Evolutionary conservation across 2,888 invertebrate genomes (phyloP), one percentile per base, ranked within the genome.

Genomic region (Hirudinaria manillensis): DNA sequence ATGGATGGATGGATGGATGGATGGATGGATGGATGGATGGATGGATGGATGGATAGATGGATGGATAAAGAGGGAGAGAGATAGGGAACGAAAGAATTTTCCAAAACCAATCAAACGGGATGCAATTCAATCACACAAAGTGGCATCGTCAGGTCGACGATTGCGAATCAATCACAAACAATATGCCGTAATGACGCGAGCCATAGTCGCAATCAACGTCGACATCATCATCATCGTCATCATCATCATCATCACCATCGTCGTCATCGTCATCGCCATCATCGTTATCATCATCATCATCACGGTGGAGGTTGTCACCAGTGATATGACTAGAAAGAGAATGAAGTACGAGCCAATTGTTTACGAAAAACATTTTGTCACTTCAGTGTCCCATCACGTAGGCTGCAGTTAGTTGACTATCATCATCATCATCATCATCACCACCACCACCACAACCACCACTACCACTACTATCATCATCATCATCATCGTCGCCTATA

Each of bases 211-310:
- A 24, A 68, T 36, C 68, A 68, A 3, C 68, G 32, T 32, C 34
- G 29, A 19, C 32, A 68, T 36, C 68, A 68, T 7, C 68, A 67
- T 10, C 67, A 67, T 24, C 67, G 24, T 16, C 32, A 67, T 67
- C 4, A 67, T 67, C 6, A 24, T 67, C 67, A 67, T 67, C 67
- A 67, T 67, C 67, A 67, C 16, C 32, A 67, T 67, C 29, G 29
- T 67, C 67, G 24, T 67, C 67, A 70, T 70, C 70, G n/a, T 70
- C 45, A 70, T 70, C 70, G 36, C 24, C 68, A 29, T 29, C 68
- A 32, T 29, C 3, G 29, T 68, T 32, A 29, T 68, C 68, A 29
- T 68, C 68, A 29, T 68, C 68, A 24, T 68, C 68, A 29, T 68
- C 68, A 34, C 10, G 24, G 53, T 72, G 21, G 7, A 2, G 24